These are phyloP conservation scores for Murina feae DNA, from an alignment of 2,113 vertebrate species.

Conservation along the genomic window DNA sequence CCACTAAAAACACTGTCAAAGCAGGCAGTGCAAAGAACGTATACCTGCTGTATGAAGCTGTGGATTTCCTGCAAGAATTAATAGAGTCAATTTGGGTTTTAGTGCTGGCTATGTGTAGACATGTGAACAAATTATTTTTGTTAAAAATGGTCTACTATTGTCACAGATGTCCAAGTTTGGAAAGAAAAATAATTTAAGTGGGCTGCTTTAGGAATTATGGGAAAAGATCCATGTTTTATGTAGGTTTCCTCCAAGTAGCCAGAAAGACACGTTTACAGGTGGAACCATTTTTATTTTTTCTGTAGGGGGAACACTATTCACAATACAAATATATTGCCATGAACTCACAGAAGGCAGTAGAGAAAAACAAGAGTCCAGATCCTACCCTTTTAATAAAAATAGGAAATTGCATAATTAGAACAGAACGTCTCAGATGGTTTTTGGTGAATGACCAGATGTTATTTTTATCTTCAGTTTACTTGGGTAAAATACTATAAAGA, in stretches of 20 bases:
- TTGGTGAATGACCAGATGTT: not conserved
- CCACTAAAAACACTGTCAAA: not conserved
- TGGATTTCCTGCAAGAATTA: conserved; percentile 7
- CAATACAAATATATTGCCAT: not conserved
- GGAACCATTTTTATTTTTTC: not conserved
- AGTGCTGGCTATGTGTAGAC: not conserved
- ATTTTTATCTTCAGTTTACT: not conserved
- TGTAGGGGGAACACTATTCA: not conserved
- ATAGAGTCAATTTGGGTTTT: not conserved
- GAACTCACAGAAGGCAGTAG: not conserved
- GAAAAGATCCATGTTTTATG: not conserved
- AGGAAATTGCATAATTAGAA: not conserved
- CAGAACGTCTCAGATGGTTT: not conserved
- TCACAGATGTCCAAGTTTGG: not conserved
- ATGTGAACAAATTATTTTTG: not conserved
- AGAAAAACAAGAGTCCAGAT: not conserved
- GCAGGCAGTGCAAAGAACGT: not conserved
- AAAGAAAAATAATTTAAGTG: conserved; percentile 11
- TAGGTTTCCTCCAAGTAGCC: not conserved
- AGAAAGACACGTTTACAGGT: not conserved
- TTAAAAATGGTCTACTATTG: not conserved
- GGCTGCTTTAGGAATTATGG: not conserved
- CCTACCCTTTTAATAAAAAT: not conserved
- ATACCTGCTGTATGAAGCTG: not conserved
- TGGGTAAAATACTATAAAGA: not conserved